phyloP scores from a whole-genome alignment of 2,888 invertebrate genomes.

The Dromius quadrimaculatus region DNA sequence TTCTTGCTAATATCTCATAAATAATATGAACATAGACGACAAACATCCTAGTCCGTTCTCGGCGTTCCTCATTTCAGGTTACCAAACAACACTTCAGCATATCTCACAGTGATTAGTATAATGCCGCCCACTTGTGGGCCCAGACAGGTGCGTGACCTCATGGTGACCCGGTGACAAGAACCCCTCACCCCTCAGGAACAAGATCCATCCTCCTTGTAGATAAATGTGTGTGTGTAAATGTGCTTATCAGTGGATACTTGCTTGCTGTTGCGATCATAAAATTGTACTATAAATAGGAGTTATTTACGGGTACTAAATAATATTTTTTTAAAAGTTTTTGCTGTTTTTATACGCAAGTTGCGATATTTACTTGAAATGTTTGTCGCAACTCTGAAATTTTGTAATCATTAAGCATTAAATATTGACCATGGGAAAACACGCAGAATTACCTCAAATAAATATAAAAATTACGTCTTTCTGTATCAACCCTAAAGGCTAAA shows the following conservation, averaged over 20 bases:
- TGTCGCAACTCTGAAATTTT: too few species aligned
- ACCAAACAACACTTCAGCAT: slow-evolving; percentile 1
- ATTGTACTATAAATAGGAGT: slow-evolving; percentile 2
- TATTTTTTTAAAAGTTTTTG: too few species aligned
- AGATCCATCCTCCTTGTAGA: background rate
- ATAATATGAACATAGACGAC: slow-evolving; percentile 10
- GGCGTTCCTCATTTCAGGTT: background rate
- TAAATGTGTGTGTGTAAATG: background rate
- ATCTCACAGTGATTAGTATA: slow-evolving; percentile 23
- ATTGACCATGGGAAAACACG: too few species aligned
- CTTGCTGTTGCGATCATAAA: slow-evolving; percentile 3
- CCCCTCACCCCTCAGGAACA: slow-evolving; percentile 1
- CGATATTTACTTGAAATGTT: too few species aligned
- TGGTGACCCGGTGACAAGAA: slow-evolving; percentile 17
- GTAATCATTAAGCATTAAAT: too few species aligned
- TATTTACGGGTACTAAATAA: too few species aligned
- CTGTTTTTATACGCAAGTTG: too few species aligned
- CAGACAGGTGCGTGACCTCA: slow-evolving; percentile 31
- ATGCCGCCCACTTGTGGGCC: slow-evolving; percentile 17
- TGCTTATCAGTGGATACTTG: background rate
- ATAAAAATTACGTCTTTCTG: too few species aligned
- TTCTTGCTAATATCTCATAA: slow-evolving; percentile 1
- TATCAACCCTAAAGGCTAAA: too few species aligned
- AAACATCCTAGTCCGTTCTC: slow-evolving; percentile 1
- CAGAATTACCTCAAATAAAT: too few species aligned